A percentile compares a stretch with the other conserved stretches of the same genome.
Evolutionary conservation across 37 sponge, comb jelly and placozoan species (phyloP).

Genomic region (Spongilla lacustris): DNA sequence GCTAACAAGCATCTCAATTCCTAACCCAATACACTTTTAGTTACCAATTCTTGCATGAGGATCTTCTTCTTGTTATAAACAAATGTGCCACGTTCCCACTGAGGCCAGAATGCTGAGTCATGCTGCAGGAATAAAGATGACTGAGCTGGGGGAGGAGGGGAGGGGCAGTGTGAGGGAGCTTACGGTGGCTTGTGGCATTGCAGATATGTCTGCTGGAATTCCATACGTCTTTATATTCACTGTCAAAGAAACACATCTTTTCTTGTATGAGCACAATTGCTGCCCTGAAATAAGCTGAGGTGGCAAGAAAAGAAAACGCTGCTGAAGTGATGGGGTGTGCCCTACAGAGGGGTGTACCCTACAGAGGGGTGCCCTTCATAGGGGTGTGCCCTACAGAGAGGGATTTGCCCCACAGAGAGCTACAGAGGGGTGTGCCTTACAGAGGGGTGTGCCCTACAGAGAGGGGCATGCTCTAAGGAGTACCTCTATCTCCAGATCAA

Average conservation of each 20-base stretch:
- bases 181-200: constrained; percentile 21
- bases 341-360: too few relatives aligned
- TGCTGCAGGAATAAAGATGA: not conserved
- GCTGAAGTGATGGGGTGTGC: too few relatives aligned
- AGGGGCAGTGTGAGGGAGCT: not conserved
- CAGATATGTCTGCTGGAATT: constrained; percentile 35
- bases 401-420: too few relatives aligned
- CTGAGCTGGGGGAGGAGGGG: not conserved
- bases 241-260: constrained; percentile 21
- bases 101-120: constrained; percentile 28
- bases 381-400: too few relatives aligned
- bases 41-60: constrained; percentile 52
- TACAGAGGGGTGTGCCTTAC: too few relatives aligned
- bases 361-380: too few relatives aligned
- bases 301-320: too few relatives aligned
- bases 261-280: constrained; percentile 38
- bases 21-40: not conserved
- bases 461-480: too few relatives aligned
- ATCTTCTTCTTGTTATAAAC: constrained; percentile 13
- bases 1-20: not conserved
- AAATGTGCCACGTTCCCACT: constrained; percentile 24
- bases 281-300: constrained; percentile 70
- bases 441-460: constrained; percentile 12
- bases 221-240: constrained; percentile 60
- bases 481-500: constrained; percentile 68